phyloP scores from a whole-genome alignment of 2,888 invertebrate genomes.

The Ceratothoa steindachneri region DNA sequence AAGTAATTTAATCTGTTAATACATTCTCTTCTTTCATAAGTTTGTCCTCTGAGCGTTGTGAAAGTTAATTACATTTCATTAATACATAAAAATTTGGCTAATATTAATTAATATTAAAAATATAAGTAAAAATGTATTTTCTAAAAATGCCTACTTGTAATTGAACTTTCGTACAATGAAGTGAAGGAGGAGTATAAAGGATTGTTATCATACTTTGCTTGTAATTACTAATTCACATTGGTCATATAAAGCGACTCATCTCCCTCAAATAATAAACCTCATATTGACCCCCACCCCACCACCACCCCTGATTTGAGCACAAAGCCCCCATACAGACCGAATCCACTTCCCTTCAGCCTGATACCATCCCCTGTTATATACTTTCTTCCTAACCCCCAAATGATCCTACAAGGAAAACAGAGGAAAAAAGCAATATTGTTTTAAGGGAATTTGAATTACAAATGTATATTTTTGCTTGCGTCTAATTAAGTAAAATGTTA shows the following conservation, averaged over 20 bases:
- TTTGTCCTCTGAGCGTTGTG: neutral
- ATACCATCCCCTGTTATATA: neutral
- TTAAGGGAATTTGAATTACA: too few species aligned
- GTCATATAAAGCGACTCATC: neutral
- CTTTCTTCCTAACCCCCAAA: neutral
- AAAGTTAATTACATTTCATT: neutral
- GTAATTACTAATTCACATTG: neutral
- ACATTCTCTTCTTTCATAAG: neutral
- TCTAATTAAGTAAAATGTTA: neutral
- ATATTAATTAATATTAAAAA: neutral
- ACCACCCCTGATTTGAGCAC: neutral
- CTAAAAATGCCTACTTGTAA: neutral
- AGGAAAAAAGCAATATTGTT: too few species aligned
- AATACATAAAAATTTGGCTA: neutral
- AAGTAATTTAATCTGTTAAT: neutral
- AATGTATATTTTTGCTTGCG: too few species aligned
- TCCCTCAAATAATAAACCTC: neutral
- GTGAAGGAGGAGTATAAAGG: neutral
- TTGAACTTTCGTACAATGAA: neutral
- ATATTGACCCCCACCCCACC: neutral
- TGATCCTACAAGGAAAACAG: neutral
- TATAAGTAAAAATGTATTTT: neutral
- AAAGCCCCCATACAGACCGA: slow-evolving; percentile 6
- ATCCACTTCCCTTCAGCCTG: neutral
- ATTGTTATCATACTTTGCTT: neutral